Evolutionary conservation across 1,140 invertebrate genomes (phyloP).

Genomic region (Ceratosolen solmsi): DNA sequence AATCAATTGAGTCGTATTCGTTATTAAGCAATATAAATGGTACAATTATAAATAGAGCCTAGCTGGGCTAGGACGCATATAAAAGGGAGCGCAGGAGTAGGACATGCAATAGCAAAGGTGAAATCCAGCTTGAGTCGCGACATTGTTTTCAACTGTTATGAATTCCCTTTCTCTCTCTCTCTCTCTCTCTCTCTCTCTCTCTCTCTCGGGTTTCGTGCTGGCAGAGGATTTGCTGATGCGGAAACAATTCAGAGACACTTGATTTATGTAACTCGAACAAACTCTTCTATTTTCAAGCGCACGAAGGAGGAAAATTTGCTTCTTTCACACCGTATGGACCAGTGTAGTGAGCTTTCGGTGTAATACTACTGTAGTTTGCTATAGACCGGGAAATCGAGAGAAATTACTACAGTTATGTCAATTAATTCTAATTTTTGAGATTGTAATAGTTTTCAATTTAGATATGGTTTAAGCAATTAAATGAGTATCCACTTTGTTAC

Average conservation of each 20-base stretch:
- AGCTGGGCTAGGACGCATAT: no score
- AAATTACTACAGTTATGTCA: constrained; percentile 8
- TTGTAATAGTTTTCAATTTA: neutral
- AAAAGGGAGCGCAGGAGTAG: no score
- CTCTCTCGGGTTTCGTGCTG: constrained; percentile 1
- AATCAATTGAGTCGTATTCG: no score
- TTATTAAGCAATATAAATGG: no score
- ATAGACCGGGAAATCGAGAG: neutral
- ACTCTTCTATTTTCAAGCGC: constrained; percentile 16
- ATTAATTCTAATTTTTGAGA: constrained; percentile 22
- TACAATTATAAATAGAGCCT: no score
- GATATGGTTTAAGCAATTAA: no score
- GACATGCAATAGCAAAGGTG: neutral
- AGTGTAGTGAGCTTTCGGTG: neutral
- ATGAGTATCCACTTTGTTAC: no score
- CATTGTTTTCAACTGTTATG: constrained; percentile 53
- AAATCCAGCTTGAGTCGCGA: constrained; percentile 51
- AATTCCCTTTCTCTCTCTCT: constrained; percentile 8
- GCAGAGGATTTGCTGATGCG: constrained; percentile 44
- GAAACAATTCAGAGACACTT: constrained; percentile 39
- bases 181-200: constrained; percentile 7
- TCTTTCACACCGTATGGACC: constrained; percentile 22
- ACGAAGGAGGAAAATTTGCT: constrained; percentile 22
- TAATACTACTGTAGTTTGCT: neutral
- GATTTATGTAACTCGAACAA: constrained; percentile 47